A percentile compares a stretch with the other conserved stretches of the same genome.
These are phyloP conservation scores for Boulengeromyrus knoepffleri DNA, from an alignment of 2,113 vertebrate species.

Conservation along the genomic window DNA sequence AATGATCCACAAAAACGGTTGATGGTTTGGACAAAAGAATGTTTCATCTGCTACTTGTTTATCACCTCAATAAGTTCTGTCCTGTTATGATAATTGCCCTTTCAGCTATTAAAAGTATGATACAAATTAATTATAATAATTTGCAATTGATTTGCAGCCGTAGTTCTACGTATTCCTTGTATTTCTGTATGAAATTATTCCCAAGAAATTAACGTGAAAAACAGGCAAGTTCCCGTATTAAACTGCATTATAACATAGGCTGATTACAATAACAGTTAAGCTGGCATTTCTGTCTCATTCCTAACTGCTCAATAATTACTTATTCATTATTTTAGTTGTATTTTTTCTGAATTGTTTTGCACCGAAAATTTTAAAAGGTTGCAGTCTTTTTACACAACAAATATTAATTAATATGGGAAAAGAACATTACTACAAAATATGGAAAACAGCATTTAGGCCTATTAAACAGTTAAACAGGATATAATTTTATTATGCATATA, in stretches of 20 bases:
- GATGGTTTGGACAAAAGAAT: background rate
- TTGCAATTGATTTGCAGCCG: background rate
- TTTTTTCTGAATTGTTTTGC: background rate
- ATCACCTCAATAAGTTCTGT: background rate
- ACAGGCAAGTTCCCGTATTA: background rate
- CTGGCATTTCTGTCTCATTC: background rate
- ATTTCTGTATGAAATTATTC: background rate
- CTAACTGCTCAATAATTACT: background rate
- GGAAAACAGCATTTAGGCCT: background rate
- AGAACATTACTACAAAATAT: background rate
- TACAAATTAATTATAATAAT: background rate
- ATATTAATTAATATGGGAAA: background rate
- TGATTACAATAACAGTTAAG: background rate
- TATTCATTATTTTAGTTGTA: background rate
- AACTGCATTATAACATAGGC: background rate
- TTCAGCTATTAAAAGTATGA: background rate
- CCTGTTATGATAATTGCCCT: background rate
- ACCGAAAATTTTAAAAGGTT: background rate
- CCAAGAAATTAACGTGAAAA: background rate
- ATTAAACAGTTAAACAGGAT: background rate
- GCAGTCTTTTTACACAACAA: background rate
- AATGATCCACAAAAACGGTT: background rate
- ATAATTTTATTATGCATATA: background rate
- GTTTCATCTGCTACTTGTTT: background rate
- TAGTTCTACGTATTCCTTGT: background rate